Percentiles rank a stretch among this genome's conserved stretches.
phyloP scores from a whole-genome alignment of 1,140 invertebrate genomes.

The Theocolax elegans region DNA sequence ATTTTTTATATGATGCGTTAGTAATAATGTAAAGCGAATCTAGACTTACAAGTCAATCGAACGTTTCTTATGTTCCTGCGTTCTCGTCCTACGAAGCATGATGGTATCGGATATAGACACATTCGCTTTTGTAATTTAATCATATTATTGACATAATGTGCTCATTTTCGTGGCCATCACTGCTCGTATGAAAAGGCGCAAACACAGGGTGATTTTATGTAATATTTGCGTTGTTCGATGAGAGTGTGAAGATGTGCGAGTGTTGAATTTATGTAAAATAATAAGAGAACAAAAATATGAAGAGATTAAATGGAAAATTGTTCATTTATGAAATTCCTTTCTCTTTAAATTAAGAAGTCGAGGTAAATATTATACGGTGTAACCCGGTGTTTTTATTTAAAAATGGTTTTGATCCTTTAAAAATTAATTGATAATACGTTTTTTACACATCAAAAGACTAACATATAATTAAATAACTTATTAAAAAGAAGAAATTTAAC shows the following conservation, averaged over 20 bases:
- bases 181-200: slow-evolving; percentile 23
- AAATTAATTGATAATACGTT: too few species aligned
- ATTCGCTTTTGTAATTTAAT: slow-evolving; percentile 23
- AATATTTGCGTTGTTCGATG: slow-evolving; percentile 36
- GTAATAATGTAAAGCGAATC: slow-evolving; percentile 15
- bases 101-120: slow-evolving; percentile 3
- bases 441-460: too few species aligned
- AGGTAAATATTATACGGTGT: too few species aligned
- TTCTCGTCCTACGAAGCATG: slow-evolving; percentile 7
- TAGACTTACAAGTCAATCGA: slow-evolving; percentile 29
- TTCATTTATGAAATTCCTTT: slow-evolving; percentile 31
- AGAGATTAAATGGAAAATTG: slow-evolving; percentile 7
- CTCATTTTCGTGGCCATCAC: neutral
- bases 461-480: neutral
- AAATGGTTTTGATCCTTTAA: too few species aligned
- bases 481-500: neutral
- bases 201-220: slow-evolving; percentile 40
- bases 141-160: slow-evolving; percentile 14
- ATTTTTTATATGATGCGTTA: slow-evolving; percentile 17
- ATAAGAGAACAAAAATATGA: slow-evolving; percentile 28
- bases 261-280: slow-evolving; percentile 29
- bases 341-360: neutral
- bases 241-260: slow-evolving; percentile 2
- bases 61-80: slow-evolving; percentile 41
- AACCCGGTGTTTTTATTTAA: too few species aligned